phyloP scores from a whole-genome alignment of 2,888 invertebrate species.

The Hirtodrosophila duncani region DNA sequence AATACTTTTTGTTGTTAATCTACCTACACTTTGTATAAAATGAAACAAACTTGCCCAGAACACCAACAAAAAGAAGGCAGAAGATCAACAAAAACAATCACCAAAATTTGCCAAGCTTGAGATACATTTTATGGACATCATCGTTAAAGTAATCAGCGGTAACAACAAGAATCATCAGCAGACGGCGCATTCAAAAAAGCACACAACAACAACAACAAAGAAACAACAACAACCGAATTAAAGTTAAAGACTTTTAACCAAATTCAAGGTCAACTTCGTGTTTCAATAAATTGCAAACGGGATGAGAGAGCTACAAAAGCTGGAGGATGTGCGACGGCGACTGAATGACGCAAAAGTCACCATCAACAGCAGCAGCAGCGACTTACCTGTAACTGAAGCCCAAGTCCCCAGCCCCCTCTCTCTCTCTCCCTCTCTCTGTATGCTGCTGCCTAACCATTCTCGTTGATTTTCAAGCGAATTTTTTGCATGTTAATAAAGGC shows the following conservation, averaged over 20 bases:
- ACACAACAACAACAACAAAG: slow-evolving; percentile 9
- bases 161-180: slow-evolving; percentile 60
- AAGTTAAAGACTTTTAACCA: slow-evolving; percentile 72
- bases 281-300: slow-evolving; percentile 69
- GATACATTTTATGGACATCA: slow-evolving; percentile 64
- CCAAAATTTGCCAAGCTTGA: slow-evolving; percentile 32
- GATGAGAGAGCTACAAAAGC: slow-evolving; percentile 36
- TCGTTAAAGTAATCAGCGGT: slow-evolving; percentile 67
- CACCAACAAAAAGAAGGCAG: slow-evolving; percentile 22
- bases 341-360: slow-evolving; percentile 57
- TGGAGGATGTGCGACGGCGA: slow-evolving; percentile 20
- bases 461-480: slow-evolving; percentile 43
- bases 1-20: too few relatives aligned
- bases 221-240: slow-evolving; percentile 44
- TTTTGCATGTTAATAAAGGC: slow-evolving; percentile 50
- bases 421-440: slow-evolving; percentile 3
- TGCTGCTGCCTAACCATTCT: slow-evolving; percentile 3
- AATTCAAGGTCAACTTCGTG: slow-evolving; percentile 73
- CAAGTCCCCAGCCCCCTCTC: slow-evolving; percentile 4
- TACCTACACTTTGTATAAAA: too few relatives aligned
- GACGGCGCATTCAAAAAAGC: slow-evolving; percentile 34
- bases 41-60: slow-evolving; percentile 48
- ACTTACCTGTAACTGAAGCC: slow-evolving; percentile 47
- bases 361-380: slow-evolving; percentile 29
- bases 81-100: neutral